These are phyloP conservation scores for Malurus splendens DNA, from an alignment of 2,797 vertebrate genomes.

Conservation along the genomic window DNA sequence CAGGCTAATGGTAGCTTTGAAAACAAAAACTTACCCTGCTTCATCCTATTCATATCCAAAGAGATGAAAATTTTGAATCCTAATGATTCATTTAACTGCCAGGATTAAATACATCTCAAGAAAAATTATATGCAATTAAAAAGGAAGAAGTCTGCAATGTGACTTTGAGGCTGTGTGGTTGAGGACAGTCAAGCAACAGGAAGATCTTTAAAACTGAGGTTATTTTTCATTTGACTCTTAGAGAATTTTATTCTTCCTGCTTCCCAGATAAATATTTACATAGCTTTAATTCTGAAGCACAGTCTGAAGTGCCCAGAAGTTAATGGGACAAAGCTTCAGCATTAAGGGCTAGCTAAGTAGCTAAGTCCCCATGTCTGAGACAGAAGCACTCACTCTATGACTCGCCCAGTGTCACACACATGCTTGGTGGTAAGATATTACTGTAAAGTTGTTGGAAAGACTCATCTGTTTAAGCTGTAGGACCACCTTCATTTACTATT, in stretches of 20 bases:
- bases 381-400: not conserved
- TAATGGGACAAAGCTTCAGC: not conserved
- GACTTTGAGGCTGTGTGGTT: not conserved
- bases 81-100: not conserved
- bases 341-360: not conserved
- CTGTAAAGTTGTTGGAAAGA: not conserved
- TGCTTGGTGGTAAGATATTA: not conserved
- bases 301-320: not conserved
- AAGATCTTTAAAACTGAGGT: not conserved
- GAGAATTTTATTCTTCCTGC: not conserved
- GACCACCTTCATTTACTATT: not conserved
- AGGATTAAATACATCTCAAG: constrained; percentile 6
- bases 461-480: not conserved
- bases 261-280: constrained; percentile 8
- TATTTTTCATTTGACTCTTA: not conserved
- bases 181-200: not conserved
- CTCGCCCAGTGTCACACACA: not conserved
- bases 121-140: not conserved
- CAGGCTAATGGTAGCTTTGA: not conserved
- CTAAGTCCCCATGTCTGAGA: not conserved
- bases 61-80: not conserved
- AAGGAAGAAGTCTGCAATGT: not conserved
- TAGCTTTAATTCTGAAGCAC: not conserved
- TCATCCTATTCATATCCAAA: not conserved
- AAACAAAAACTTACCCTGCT: not conserved